A percentile compares a stretch with the other conserved stretches of the same genome.
These are phyloP conservation scores for Meriones psammophilus DNA, from an alignment of 2,797 vertebrate genomes.

Conservation along the genomic window DNA sequence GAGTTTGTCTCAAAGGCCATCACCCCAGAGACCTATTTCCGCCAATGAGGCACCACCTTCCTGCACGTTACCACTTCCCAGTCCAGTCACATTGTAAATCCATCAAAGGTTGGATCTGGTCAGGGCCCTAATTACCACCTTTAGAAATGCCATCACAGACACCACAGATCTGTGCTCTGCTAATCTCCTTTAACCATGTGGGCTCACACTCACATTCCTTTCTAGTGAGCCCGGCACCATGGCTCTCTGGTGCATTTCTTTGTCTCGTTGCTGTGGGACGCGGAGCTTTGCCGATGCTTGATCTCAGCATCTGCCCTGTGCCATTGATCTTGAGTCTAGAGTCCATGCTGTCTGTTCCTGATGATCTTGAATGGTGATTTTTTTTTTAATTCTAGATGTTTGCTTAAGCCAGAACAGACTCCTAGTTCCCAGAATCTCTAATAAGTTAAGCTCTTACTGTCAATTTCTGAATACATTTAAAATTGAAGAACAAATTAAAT, in stretches of 20 bases:
- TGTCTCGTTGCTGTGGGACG: not conserved
- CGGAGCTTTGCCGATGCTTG: not conserved
- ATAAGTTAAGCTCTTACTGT: slow-evolving; percentile 7
- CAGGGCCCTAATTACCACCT: too few species aligned
- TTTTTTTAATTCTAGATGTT: not conserved
- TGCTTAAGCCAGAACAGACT: slow-evolving; percentile 36
- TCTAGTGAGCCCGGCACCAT: too few species aligned
- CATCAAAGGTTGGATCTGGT: not conserved
- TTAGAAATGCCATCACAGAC: not conserved
- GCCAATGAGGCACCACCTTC: not conserved
- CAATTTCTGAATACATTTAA: slow-evolving; percentile 33
- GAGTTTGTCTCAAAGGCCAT: not conserved
- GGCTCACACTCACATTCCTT: not conserved
- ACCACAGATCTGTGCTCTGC: not conserved
- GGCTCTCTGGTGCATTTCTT: too few species aligned
- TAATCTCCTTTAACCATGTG: not conserved
- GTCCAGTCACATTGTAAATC: too few species aligned
- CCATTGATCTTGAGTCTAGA: not conserved
- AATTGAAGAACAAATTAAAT: slow-evolving; percentile 9
- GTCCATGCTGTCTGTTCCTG: not conserved
- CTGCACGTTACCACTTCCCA: too few species aligned
- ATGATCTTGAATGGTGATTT: not conserved
- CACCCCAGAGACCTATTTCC: not conserved
- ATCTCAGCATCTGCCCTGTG: not conserved
- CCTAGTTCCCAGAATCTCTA: slow-evolving; percentile 2